These are phyloP conservation scores for Tetramorium alpestre DNA, from an alignment of 1,140 invertebrate genomes.

Conservation along the genomic window DNA sequence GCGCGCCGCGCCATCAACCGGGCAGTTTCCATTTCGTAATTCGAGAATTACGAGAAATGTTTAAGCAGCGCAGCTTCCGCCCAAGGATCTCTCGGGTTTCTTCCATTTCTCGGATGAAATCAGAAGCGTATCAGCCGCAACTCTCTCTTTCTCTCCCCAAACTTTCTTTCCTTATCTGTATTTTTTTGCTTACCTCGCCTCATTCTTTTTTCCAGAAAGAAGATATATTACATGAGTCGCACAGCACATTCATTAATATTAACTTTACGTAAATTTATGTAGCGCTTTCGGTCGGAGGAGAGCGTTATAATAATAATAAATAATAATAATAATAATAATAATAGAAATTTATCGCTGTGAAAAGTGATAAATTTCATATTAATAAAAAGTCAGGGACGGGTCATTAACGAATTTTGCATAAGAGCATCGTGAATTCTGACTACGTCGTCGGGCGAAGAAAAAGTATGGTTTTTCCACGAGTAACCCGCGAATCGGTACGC, in stretches of 20 bases:
- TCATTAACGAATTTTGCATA: not conserved
- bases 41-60: conserved; percentile 15
- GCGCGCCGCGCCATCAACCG: not conserved
- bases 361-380: conserved; percentile 31
- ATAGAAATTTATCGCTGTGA: not conserved
- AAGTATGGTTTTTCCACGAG: not conserved
- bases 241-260: conserved; percentile 9
- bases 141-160: not conserved
- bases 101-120: conserved; percentile 24
- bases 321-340: conserved; percentile 16
- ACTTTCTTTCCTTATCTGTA: not conserved
- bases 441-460: not conserved
- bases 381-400: not conserved
- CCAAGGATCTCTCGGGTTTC: not conserved
- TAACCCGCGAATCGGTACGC: not conserved
- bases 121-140: not conserved
- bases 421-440: not conserved
- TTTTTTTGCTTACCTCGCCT: not conserved
- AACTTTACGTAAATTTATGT: conserved; percentile 5
- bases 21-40: conserved; percentile 29
- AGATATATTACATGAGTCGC: not conserved
- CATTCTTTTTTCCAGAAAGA: not conserved
- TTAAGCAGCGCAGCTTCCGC: not conserved
- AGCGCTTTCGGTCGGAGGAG: not conserved
- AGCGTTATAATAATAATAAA: conserved; percentile 10